These are phyloP conservation scores for Meles meles DNA, from an alignment of 2,113 vertebrate genomes.

Conservation along the genomic window DNA sequence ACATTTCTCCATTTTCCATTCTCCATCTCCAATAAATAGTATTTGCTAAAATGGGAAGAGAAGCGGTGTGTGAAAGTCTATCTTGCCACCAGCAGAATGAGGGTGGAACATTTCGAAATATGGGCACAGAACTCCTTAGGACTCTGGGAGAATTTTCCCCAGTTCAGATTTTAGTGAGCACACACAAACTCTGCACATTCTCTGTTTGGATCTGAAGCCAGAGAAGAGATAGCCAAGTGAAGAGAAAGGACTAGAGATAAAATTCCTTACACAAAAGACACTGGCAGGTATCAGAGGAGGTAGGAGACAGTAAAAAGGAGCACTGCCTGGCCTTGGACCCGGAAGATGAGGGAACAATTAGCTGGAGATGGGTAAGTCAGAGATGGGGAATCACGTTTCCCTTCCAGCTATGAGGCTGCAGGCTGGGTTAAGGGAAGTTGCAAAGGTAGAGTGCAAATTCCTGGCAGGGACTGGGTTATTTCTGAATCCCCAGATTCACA, in stretches of 20 bases:
- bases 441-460: background rate
- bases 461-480: background rate
- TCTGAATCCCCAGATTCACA: background rate
- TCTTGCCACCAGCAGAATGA: background rate
- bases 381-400: background rate
- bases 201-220: background rate
- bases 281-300: background rate
- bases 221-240: background rate
- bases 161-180: background rate
- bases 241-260: background rate
- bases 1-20: background rate
- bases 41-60: conserved; percentile 10
- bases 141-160: background rate
- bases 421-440: background rate
- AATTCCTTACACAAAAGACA: background rate
- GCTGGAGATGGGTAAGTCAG: background rate
- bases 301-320: background rate
- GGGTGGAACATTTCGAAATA: background rate
- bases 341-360: background rate
- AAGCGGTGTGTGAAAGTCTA: background rate
- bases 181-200: background rate
- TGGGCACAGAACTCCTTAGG: background rate
- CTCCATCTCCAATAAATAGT: background rate
- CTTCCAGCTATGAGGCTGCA: background rate
- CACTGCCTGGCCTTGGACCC: background rate